phyloP scores from a whole-genome alignment of 2,797 vertebrate genomes.

The Sebastes steindachneri region DNA sequence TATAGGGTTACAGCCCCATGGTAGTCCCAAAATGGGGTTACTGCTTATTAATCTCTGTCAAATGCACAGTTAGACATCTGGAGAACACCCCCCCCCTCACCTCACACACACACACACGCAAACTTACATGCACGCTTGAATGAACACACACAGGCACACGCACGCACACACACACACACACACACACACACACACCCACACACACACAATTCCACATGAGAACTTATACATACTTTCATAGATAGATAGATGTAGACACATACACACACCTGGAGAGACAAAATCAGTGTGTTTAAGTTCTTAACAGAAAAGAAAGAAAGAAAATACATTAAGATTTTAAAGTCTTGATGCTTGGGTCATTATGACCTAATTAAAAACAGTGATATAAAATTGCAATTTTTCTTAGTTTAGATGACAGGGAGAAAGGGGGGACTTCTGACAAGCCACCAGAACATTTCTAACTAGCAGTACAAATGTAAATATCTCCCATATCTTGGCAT shows the following conservation, averaged over 20 bases:
- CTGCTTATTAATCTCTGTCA: constrained; percentile 71
- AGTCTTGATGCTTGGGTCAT: background rate
- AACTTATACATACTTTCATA: background rate
- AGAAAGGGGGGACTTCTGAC: background rate
- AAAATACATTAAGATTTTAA: background rate
- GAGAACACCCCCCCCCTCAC: background rate
- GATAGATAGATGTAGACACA: background rate
- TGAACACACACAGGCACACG: background rate
- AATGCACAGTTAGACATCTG: constrained; percentile 51
- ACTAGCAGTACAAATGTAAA: too few species aligned
- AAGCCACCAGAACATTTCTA: background rate
- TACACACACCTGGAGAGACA: background rate
- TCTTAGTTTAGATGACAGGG: background rate
- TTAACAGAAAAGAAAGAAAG: background rate
- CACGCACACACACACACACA: background rate
- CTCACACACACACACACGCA: background rate
- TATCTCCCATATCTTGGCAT: background rate
- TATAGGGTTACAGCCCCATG: constrained; percentile 52
- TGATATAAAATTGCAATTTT: background rate
- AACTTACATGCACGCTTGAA: background rate
- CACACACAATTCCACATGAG: background rate
- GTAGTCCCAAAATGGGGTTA: constrained; percentile 48
- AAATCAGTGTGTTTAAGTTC: background rate
- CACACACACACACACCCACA: background rate
- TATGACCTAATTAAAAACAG: background rate